Evolutionary conservation across 2,113 vertebrate genomes (phyloP).

Genomic region (Vimba vimba): DNA sequence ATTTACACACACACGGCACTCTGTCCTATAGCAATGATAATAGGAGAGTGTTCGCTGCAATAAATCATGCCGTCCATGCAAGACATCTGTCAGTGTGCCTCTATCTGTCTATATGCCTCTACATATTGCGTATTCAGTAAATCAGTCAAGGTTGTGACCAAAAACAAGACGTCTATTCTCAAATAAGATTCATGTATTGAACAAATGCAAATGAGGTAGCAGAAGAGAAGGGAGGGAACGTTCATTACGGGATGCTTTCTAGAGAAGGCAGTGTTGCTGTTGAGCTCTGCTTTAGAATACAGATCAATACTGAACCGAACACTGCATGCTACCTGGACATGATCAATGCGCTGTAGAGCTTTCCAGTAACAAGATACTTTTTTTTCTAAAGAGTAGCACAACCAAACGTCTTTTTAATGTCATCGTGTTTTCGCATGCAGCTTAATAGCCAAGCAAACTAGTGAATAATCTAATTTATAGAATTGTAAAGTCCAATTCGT

Average conservation of each 20-base stretch:
- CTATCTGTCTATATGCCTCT: neutral
- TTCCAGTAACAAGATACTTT: slow-evolving; percentile 13
- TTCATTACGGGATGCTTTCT: slow-evolving; percentile 28
- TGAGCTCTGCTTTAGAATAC: slow-evolving; percentile 39
- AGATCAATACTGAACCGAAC: slow-evolving; percentile 46
- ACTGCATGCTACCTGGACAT: slow-evolving; percentile 34
- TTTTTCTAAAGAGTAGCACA: slow-evolving; percentile 8
- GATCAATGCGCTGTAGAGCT: slow-evolving; percentile 44
- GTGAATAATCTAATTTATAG: neutral
- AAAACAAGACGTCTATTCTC: slow-evolving; percentile 9
- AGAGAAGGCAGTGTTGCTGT: neutral
- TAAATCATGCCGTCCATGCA: slow-evolving; percentile 28
- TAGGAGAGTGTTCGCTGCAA: neutral
- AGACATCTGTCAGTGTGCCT: slow-evolving; percentile 1
- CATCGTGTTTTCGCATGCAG: neutral
- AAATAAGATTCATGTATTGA: slow-evolving; percentile 31
- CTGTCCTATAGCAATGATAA: slow-evolving; percentile 20
- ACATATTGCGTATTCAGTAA: neutral
- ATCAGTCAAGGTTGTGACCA: neutral
- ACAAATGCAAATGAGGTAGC: slow-evolving; percentile 31
- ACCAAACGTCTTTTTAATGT: neutral
- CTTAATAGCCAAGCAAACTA: neutral
- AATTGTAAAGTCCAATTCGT: neutral
- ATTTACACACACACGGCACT: neutral
- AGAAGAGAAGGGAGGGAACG: neutral